Percentiles rank a stretch among this genome's conserved stretches.
phyloP scores from a whole-genome alignment of 2,888 invertebrate species.

The Trissonchulus sp. region DNA sequence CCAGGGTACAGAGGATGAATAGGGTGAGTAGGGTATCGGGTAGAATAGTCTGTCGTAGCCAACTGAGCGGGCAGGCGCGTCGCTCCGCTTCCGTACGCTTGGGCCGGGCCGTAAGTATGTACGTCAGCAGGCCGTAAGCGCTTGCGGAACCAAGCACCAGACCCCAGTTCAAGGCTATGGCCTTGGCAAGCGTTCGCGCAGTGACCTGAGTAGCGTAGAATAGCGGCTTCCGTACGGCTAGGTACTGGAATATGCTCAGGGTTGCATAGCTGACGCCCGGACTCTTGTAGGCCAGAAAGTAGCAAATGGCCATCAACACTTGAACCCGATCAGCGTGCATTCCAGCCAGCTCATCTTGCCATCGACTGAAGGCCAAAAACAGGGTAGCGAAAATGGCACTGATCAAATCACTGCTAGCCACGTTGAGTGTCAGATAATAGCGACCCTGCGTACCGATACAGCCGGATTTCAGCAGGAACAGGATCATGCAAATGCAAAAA shows the following conservation, averaged over 20 bases:
- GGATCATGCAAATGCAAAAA: not conserved
- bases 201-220: not conserved
- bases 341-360: not conserved
- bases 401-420: not conserved
- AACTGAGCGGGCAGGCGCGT: not conserved
- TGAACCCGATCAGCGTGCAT: not conserved
- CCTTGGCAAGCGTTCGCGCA: not conserved
- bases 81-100: not conserved
- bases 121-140: not conserved
- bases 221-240: not conserved
- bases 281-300: not conserved
- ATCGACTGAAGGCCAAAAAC: not conserved
- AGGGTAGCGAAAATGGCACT: not conserved
- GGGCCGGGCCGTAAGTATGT: not conserved
- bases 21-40: not conserved
- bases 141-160: not conserved
- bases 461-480: not conserved
- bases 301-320: not conserved
- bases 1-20: not conserved
- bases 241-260: not conserved
- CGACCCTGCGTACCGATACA: not conserved
- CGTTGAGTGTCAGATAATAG: not conserved
- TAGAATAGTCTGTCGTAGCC: not conserved
- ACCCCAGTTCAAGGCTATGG: not conserved
- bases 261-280: not conserved